These are phyloP conservation scores for Dryobates pubescens DNA, from an alignment of 2,797 vertebrate genomes.

Conservation along the genomic window DNA sequence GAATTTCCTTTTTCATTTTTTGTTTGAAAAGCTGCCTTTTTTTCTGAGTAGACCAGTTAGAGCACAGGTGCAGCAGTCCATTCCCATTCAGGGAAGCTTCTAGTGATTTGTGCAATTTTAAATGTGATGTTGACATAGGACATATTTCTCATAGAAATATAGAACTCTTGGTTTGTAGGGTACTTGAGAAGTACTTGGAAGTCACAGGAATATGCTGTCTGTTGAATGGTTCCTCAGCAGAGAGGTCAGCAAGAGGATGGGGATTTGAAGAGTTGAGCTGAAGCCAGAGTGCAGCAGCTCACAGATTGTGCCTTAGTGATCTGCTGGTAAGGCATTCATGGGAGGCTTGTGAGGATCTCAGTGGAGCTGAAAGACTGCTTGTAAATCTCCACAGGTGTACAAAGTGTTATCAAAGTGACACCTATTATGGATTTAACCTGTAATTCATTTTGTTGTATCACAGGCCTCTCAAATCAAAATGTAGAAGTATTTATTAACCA, in stretches of 20 bases:
- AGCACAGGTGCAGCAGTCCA: not conserved
- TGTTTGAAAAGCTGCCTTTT: not conserved
- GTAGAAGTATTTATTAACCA: not conserved
- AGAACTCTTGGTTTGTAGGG: not conserved
- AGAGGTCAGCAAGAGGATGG: not conserved
- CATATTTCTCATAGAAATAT: not conserved
- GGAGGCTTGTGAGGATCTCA: not conserved
- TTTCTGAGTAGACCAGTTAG: not conserved
- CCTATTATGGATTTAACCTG: not conserved
- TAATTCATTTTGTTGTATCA: not conserved
- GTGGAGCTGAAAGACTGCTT: not conserved
- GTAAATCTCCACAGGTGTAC: not conserved
- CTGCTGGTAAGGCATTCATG: not conserved
- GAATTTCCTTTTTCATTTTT: not conserved
- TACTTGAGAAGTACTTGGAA: not conserved
- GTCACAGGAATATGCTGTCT: not conserved
- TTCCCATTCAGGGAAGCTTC: not conserved
- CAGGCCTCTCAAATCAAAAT: not conserved
- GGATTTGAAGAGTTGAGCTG: not conserved
- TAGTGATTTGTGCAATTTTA: not conserved
- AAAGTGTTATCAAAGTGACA: not conserved
- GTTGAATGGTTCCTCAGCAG: not conserved
- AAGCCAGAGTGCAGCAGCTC: not conserved
- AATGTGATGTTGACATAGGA: not conserved
- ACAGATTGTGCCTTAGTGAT: not conserved